Evolutionary conservation across 2,113 vertebrate species (phyloP).

Genomic region (Apaloderma vittatum): DNA sequence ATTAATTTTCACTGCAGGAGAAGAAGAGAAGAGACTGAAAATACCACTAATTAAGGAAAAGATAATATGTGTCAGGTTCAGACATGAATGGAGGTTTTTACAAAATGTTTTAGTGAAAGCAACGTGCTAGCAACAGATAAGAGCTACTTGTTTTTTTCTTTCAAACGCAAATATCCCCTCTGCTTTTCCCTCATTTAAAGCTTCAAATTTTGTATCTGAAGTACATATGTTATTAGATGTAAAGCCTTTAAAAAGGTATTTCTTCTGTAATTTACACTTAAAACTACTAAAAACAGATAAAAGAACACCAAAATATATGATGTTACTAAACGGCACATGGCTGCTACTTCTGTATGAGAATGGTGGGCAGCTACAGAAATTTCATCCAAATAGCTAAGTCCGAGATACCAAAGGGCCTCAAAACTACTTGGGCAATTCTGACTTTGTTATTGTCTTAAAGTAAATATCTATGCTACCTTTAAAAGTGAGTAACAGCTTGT

Average conservation of each 20-base stretch:
- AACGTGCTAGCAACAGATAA: neutral
- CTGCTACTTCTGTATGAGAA: fast-evolving
- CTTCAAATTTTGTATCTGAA: neutral
- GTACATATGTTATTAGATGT: neutral
- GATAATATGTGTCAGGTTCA: neutral
- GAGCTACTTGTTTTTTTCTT: neutral
- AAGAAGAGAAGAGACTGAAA: constrained; percentile 8
- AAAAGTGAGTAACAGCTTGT: neutral
- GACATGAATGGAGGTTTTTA: neutral
- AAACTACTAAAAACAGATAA: neutral
- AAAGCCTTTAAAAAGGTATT: neutral
- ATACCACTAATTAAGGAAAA: constrained; percentile 46
- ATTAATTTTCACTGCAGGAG: constrained; percentile 24
- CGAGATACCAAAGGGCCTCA: neutral
- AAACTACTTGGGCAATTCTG: neutral
- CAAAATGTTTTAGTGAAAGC: constrained; percentile 3
- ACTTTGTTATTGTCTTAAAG: neutral
- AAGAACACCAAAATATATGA: neutral
- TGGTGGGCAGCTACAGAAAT: neutral
- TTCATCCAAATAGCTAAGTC: neutral
- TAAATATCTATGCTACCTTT: neutral
- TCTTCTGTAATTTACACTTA: neutral
- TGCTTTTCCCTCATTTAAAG: neutral
- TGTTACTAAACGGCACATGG: neutral
- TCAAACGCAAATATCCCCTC: neutral